Base-by-base conservation (phyloP, 2,113 vertebrate genomes). In the Callipepla squamata region DNA sequence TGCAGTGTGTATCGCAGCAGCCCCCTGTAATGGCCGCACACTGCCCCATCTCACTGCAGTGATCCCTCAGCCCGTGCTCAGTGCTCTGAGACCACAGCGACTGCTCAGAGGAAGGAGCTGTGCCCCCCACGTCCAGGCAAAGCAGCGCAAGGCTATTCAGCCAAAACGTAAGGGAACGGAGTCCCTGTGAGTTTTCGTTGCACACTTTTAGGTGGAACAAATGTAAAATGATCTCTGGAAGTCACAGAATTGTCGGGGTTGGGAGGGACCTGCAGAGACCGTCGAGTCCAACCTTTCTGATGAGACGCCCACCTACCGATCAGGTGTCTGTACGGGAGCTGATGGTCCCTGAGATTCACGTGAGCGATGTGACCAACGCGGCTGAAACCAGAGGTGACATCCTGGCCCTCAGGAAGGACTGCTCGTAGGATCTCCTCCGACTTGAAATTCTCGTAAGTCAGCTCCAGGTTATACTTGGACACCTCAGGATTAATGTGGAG, bases 311-410 rank as follows among this genome's bases (percentile, higher is more conserved):
- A 96, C 98, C 96, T 97, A 99, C 99, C 99, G 72, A 99, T 99
- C 95, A 99, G 96, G 75, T 98, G 97, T 93, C 97, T 98, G 97
- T 98, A 99, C 1, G 98, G 96, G 16, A 99, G 98, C 90, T 99
- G 99, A 96, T 99, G 99, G 38, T 99, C 99, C 93, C 99, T 97
- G 85, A 99, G 98, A 73, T 99, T 99, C 96, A 99, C 81, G 73
- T 99, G 99, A 73, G 98, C 98, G 22, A 99, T 99, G 95, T 99
- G 99, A 78, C 99, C 99, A 61, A 99, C 97, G 44, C 99, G 97
- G 96, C 99, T 99, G 93, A 99, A 99, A 1, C 97, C 98, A 9
- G 99, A 98, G 23, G 98, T 98, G 91, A 99, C 98, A 7, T 99
- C 99, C 55, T 99, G 98, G 20, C 98, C 99, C 85, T 97, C 97